Evolutionary conservation across 2,113 vertebrate species (phyloP).

Genomic region (Nicator chloris): DNA sequence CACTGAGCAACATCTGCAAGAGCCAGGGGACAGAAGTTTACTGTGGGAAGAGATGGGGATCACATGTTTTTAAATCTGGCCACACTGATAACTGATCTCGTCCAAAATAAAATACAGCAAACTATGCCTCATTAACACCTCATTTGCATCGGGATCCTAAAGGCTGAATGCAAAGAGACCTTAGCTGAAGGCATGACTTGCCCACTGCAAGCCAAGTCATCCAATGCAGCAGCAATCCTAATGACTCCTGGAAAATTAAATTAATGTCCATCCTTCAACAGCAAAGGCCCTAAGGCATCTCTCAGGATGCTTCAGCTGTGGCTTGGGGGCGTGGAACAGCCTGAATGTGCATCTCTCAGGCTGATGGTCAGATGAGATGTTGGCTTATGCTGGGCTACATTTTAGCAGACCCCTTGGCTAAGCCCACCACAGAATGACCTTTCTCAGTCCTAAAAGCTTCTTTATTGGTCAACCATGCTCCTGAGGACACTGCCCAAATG

Average conservation of each 20-base stretch:
- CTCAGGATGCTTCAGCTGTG: not conserved
- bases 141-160: not conserved
- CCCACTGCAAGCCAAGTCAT: not conserved
- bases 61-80: not conserved
- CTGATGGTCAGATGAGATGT: not conserved
- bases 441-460: not conserved
- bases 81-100: not conserved
- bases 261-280: not conserved
- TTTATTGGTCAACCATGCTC: not conserved
- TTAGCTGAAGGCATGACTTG: not conserved
- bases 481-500: not conserved
- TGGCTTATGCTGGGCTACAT: too few relatives aligned
- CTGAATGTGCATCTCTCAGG: too few relatives aligned
- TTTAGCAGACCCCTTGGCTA: not conserved
- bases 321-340: not conserved
- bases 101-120: not conserved
- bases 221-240: not conserved
- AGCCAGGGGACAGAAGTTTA: not conserved
- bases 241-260: not conserved
- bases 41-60: not conserved
- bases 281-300: not conserved
- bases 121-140: not conserved
- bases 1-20: rapidly evolving
- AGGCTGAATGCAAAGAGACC: not conserved
- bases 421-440: rapidly evolving